Evolutionary conservation across 1,140 invertebrate genomes (phyloP), one percentile per base, ranked within the genome.

Genomic region (Anoplolepis gracilipes): DNA sequence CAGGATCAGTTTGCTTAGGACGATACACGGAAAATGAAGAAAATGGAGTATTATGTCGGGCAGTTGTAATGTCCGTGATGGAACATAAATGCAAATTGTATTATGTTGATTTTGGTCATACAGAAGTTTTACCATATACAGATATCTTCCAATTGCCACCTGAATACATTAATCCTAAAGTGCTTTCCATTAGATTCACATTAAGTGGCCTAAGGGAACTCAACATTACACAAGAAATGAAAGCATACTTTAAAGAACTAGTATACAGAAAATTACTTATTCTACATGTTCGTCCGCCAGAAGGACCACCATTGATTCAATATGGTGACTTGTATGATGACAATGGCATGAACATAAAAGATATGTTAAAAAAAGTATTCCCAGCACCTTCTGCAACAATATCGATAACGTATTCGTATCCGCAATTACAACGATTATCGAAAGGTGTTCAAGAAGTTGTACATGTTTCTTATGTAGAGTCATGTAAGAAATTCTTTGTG

Each of bases 81-180:
- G 96, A 95, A 65, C 93, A 93, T 70, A 93, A 94, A 39, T 95
- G 95, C 89, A 96, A 97, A 94, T 95, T 98, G 16, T 97, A 97
- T 90, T 98, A 97, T 91, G 97, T 97, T 25, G 97, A 98, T 93
- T 98, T 97, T 92, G 97, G 97, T 8, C 97, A 97, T 88, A 96
- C 96, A 5, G 97, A 97, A 94, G 92, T 96, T 84, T 95, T 98
- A 33, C 95, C 96, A 5, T 96, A 96, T 49, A 95, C 96, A 81
- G 96, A 97, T 86, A 96, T 98, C 46, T 98, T 96, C 93, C 96
- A 97, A 92, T 96, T 98, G 86, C 97, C 97, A 1, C 94, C 96
- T 36, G 96, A 97, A 88, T 96, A 96, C 93, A 95, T 97, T 19
- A 95, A 96, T 57, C 96, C 96, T 0, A 96, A 96, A 94, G 96